Percentiles rank a stretch among this genome's conserved stretches.
These are phyloP conservation scores for Leuctra nigra DNA, from an alignment of 2,888 invertebrate species.

Conservation along the genomic window DNA sequence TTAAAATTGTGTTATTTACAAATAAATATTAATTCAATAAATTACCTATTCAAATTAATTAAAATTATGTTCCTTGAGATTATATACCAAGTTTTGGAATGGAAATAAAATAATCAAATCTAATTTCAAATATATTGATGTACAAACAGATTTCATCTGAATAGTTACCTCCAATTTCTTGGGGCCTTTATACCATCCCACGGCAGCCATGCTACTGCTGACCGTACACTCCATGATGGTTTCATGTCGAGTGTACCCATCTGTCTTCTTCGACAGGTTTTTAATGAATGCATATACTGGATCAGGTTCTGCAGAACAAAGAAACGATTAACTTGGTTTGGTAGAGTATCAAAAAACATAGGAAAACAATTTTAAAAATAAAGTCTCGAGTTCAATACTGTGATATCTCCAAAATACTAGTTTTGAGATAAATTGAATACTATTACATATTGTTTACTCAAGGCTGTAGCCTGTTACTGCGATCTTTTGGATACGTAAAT, in stretches of 20 bases:
- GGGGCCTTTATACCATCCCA: constrained; percentile 88
- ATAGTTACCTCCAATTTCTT: constrained; percentile 55
- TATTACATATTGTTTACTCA: too few species aligned
- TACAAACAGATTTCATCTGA: too few species aligned
- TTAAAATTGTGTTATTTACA: too few species aligned
- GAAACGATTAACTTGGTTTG: too few species aligned
- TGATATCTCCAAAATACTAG: too few species aligned
- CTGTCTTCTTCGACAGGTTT: constrained; percentile 77
- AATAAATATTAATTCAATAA: background rate
- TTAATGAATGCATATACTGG: constrained; percentile 91
- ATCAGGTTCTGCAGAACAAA: constrained; percentile 90
- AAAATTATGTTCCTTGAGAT: background rate
- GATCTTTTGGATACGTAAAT: too few species aligned
- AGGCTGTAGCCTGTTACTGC: too few species aligned
- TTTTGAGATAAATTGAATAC: too few species aligned
- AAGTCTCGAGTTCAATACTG: too few species aligned
- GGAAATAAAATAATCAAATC: background rate
- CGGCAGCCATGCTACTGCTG: constrained; percentile 86
- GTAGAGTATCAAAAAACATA: too few species aligned
- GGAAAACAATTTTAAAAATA: too few species aligned
- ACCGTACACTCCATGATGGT: constrained; percentile 87
- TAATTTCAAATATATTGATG: background rate
- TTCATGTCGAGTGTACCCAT: constrained; percentile 88
- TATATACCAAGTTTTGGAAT: background rate
- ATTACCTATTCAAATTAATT: background rate